Base-by-base conservation (phyloP, 2,888 invertebrate genomes). In the Blastobasis lacticolella region DNA sequence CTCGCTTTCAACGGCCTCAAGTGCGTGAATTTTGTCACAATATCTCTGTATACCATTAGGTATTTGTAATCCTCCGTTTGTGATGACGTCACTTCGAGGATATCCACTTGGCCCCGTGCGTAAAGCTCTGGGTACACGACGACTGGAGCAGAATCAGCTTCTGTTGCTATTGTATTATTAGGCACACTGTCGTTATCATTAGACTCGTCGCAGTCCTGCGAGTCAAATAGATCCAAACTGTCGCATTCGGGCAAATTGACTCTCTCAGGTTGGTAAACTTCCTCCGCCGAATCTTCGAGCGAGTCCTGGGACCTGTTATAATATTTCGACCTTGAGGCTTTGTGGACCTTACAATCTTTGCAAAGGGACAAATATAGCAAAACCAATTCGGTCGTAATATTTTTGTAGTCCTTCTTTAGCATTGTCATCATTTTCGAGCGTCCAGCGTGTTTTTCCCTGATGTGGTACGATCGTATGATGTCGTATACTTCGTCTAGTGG, bases 401-500 rank as follows among this genome's bases (percentile, higher is more conserved):
- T 79, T 54, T 66, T 74, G 56, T 75, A 78, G 51, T 66, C 67
- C 5, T 64, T 65, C 53, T 78, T 79, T 43, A 79, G 55, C 7
- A 64, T 69, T 3, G 57, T 36, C 72, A 73, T 69, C 66, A 78
- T 67, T 10, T 73, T 68, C 45, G 64, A 64, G 55, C 77, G 66
- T 1, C 79, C 78, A 3, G 69, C 75, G 41, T 80, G 78, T 50
- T 72, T 75, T 50, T 73, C 58, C 54, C 67, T 70, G 6, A 75
- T 10, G 54, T 80, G 80, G 50, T 62, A 69, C 5, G 69, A 64
- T 0, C 63, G 61, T 58, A 80, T 67, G 41, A 79, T 71, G n/a
- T 78, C 77, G 49, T 73, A 81, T 53, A 72, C 72, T 58, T 81
- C 78, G 10, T 78, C 72, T 42, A 72, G 58, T 8, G 67, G 58